Base-by-base conservation (phyloP, 2,113 vertebrate species). In the Onychostoma macrolepis region DNA sequence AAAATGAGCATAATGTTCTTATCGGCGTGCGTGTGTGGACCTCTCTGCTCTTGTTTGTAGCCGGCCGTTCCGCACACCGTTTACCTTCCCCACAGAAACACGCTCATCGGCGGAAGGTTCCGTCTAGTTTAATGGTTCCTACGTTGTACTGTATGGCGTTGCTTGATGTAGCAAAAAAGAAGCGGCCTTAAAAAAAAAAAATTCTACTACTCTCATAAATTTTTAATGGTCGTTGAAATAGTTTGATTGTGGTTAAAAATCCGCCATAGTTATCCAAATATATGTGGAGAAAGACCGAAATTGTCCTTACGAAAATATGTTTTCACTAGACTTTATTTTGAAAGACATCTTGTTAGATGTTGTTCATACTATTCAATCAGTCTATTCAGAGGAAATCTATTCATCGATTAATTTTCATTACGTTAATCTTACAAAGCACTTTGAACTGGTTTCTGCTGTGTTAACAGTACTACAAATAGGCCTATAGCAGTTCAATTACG, bases 81-180 rank as follows among this genome's bases (percentile, higher is more conserved):
- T 88, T 28, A 71, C 7, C 6, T 30, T 92, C 92, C 93, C 92
- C 58, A 0, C 1, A 3, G 92, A 92, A 94, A 94, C 93, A 91
- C 0, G 2, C 10, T 2, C 1, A 1, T 6, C 1, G 0, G 1
- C 0, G 4, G 67, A 88, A 85, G 45, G 92, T 94, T 93, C 93
- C 83, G 93, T 92, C 93, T 11, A 4, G 4, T 28, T 12, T 0
- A 6, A 24, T 1, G 4, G 0, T 2, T 85, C 90, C 75, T 83
- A 83, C 3, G 4, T 13, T n/a, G 0, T 19, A 2, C 53, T 3
- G 28, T 21, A 6, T 79, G 12, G 12, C n/a, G 41, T 26, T 74
- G 10, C 2, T 4, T 72, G 21, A n/a, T 24, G 19, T 21, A 8
- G 4, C 7, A 11, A 38, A 38, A 19, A 24, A 21, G 9, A 72